phyloP scores from a whole-genome alignment of 64 coral and sea anemone species.

The Catalaphyllia jardinei region DNA sequence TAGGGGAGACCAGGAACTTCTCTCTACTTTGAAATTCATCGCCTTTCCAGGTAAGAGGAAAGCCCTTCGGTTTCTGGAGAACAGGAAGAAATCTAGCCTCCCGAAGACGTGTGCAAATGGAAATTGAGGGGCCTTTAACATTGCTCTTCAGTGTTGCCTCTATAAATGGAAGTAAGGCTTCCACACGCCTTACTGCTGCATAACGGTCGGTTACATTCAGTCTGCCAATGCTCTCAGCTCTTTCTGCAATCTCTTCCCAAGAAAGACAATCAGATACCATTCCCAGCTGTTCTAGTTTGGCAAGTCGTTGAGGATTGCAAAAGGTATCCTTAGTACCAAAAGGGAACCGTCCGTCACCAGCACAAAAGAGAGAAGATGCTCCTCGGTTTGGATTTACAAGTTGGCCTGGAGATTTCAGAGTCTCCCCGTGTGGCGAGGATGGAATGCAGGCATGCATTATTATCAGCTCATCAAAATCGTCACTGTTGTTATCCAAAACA shows the following conservation, averaged over 20 bases:
- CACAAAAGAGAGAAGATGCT: conserved; percentile 35
- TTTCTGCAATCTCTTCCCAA: conserved; percentile 55
- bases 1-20: conserved; percentile 33
- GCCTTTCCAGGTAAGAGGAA: conserved; percentile 77
- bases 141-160: no score
- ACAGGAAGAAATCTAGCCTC: conserved; percentile 63
- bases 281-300: conserved; percentile 46
- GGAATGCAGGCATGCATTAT: conserved; percentile 45
- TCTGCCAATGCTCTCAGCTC: conserved; percentile 51
- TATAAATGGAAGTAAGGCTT: neutral
- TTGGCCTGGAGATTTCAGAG: conserved; percentile 49
- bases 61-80: conserved; percentile 59
- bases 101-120: no score
- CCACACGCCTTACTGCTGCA: conserved; percentile 5
- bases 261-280: conserved; percentile 58
- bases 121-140: no score
- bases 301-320: conserved; percentile 27
- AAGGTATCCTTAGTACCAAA: conserved; percentile 8
- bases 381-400: conserved; percentile 55
- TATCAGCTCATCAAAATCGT: conserved; percentile 22
- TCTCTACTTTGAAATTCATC: conserved; percentile 22
- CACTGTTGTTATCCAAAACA: conserved; percentile 47
- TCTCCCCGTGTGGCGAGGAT: conserved; percentile 37
- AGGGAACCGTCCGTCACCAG: conserved; percentile 67
- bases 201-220: neutral